Base-by-base conservation (phyloP, 2,797 vertebrate genomes). In the Lutjanus argentimaculatus region DNA sequence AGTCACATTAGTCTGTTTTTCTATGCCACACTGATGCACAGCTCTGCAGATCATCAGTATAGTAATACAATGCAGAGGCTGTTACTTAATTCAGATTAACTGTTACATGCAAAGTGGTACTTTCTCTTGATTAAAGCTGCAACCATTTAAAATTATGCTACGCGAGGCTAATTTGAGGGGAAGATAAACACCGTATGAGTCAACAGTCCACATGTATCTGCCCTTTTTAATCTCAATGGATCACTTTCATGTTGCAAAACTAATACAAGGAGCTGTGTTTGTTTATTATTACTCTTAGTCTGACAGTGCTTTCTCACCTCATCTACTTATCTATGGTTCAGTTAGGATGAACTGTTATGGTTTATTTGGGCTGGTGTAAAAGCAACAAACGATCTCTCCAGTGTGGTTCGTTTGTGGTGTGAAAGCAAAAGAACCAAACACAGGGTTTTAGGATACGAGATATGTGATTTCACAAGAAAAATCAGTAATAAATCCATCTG, bases 11-110 rank as follows among this genome's bases (percentile, higher is more conserved):
- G n/a, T 68, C 13, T 7, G 7, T 15, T 42, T 22, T 74, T 19
- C 12, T 61, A 7, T 13, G 36, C 13, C 19, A 10, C n/a, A 7
- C 43, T 51, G 65, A 69, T 53, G 7, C 7, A 14, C 65, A 53
- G 52, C 45, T 66, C 11, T 52, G 19, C 42, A 25, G 67, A 63
- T 64, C n/a, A 70, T 79, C 75, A 58, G 56, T 74, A n/a, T 42
- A 55, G 48, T 53, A 25, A 57, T 74, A 36, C 7, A 59, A 49
- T 8, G 25, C 53, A 48, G 52, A 57, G 40, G 48, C 52, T 72
- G 42, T 12, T 43, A 52, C 21, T 67, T 63, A 13, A 51, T 40
- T 76, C n/a, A 3, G 25, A 69, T 68, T 10, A 14, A 9, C 51
- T 45, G 67, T 52, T 17, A 58, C 13, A 19, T 51, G 51, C 30